These are phyloP conservation scores for Tautogolabrus adspersus DNA, from an alignment of 2,113 vertebrate species.

Conservation along the genomic window DNA sequence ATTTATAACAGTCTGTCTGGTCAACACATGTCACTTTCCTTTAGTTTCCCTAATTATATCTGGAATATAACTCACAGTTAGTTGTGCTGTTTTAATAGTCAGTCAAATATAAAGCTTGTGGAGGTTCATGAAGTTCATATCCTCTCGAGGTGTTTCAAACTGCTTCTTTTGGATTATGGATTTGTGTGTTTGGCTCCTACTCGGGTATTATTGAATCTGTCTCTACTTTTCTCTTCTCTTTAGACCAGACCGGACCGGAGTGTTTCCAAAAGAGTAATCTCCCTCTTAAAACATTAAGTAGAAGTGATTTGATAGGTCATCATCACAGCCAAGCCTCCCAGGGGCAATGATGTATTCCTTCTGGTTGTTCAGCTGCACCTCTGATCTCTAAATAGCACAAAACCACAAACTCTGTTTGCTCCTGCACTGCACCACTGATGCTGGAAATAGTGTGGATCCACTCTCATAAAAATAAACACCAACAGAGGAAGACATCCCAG, in stretches of 20 bases:
- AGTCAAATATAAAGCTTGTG: neutral
- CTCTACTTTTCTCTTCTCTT: conserved; percentile 16
- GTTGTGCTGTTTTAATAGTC: too few relatives aligned
- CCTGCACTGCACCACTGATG: conserved; percentile 7
- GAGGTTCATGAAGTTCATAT: neutral
- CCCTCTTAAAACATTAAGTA: conserved; percentile 14
- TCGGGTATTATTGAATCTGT: conserved; percentile 20
- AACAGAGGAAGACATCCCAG: neutral
- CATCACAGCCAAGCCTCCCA: conserved; percentile 27
- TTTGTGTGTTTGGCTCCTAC: conserved; percentile 29
- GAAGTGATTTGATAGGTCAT: conserved; percentile 23
- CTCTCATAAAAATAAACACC: conserved; percentile 16
- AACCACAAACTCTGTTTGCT: conserved; percentile 39
- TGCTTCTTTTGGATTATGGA: conserved; percentile 21
- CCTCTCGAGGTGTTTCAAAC: conserved; percentile 12
- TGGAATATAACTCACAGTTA: neutral
- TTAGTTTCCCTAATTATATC: neutral
- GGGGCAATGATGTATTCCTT: conserved; percentile 31
- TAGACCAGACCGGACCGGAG: conserved; percentile 4
- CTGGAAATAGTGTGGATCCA: conserved; percentile 23
- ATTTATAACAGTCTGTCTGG: too few relatives aligned
- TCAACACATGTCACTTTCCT: neutral
- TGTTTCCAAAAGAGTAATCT: conserved; percentile 16
- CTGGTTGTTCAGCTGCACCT: conserved; percentile 28
- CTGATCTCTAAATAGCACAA: conserved; percentile 46